Conservation (phyloP, 1,140 invertebrate species). For the Lepidotrigona ventralis region DNA sequence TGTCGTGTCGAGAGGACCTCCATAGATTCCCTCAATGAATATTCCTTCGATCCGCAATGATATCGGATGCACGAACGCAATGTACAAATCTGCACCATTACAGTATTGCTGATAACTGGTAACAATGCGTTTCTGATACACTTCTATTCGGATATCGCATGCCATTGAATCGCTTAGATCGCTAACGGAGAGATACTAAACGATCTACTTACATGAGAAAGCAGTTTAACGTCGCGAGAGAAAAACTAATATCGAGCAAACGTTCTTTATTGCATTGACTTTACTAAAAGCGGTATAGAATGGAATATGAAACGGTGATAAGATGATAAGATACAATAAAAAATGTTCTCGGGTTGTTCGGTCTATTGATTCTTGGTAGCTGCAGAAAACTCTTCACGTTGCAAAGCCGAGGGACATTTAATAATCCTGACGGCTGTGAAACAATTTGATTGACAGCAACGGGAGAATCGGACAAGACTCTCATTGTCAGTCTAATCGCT, state of each 20-base stretch:
- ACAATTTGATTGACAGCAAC: conserved; percentile 21
- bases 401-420: conserved; percentile 23
- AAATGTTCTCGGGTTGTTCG: not conserved
- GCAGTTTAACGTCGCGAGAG: not conserved
- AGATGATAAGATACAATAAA: not conserved
- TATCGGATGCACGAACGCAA: conserved; percentile 10
- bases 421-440: conserved; percentile 46
- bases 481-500: conserved; percentile 45
- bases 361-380: not conserved
- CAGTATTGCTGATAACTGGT: not conserved
- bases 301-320: not conserved
- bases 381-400: not conserved
- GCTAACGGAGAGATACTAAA: no score
- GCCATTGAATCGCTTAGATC: not conserved
- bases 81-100: conserved; percentile 21
- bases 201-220: not conserved
- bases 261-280: not conserved
- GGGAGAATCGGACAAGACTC: conserved; percentile 39
- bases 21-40: conserved; percentile 48
- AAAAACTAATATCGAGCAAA: not conserved
- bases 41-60: conserved; percentile 51
- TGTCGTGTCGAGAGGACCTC: conserved; percentile 52
- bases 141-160: not conserved
- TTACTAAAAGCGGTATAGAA: not conserved
- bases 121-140: not conserved